Evolutionary conservation across 2,113 vertebrate genomes (phyloP), one percentile per base, ranked within the genome.

Genomic region (Chloropsis hardwickii): DNA sequence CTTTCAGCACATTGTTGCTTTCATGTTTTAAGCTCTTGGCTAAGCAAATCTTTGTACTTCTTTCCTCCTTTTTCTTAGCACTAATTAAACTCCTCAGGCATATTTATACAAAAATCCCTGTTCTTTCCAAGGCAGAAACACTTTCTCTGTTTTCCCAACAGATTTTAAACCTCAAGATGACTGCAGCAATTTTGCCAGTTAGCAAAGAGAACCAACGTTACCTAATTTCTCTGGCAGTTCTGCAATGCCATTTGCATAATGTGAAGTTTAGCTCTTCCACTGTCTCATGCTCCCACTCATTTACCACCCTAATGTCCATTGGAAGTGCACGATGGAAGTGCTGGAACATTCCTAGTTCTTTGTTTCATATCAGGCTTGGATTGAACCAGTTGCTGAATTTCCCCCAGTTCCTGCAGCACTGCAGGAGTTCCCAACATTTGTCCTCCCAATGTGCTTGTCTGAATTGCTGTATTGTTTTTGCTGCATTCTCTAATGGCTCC

Each of bases 361-460:
- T 91, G 72, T 92, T 86, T 91, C 72, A 2, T 17, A 42, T 33
- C 56, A 83, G 82, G 14, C 64, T 86, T 48, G 51, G 33, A 79
- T 86, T 44, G 69, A 92, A 74, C 42, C 88, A 81, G 60, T 88
- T 92, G 91, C 57, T 94, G 92, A 58, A 92, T 95, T 96, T 86
- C 60, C 72, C 89, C 65, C 64, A 47, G 10, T 84, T 67, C 88
- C 83, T 90, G 20, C 17, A 91, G 86, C 88, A 25, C 91, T 11
- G 64, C 86, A 40, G 96, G 88, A 70, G 80, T 54, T 81, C 72
- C 76, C 88, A 44, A 10, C 22, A 15, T 71, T 90, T 74, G 23
- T 70, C 37, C 51, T 24, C 28, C 76, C 80, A 13, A 24, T 12
- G 67, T 39, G 39, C 27, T 86, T 53, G 10, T 73, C 60, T 54